Evolutionary conservation across 1,140 invertebrate species (phyloP).

Genomic region (Drosophila lini): DNA sequence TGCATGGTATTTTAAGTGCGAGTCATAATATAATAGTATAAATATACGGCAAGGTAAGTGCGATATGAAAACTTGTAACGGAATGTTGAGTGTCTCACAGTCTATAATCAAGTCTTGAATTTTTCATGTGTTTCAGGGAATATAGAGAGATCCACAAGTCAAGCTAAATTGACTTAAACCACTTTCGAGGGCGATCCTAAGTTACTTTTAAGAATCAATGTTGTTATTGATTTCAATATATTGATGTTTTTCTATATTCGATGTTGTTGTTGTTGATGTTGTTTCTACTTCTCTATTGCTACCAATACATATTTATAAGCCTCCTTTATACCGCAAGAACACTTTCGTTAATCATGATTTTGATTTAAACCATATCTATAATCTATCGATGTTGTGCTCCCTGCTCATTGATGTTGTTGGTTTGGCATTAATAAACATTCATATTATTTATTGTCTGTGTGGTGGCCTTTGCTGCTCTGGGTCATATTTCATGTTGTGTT

Average conservation of each 20-base stretch:
- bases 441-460: slow-evolving; percentile 48
- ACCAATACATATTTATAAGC: slow-evolving; percentile 44
- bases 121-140: slow-evolving; percentile 6
- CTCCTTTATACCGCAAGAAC: slow-evolving; percentile 45
- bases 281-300: slow-evolving; percentile 70
- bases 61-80: slow-evolving; percentile 8
- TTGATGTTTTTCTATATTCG: slow-evolving; percentile 77
- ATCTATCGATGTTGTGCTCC: slow-evolving; percentile 43
- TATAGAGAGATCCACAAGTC: not conserved
- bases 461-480: slow-evolving; percentile 7
- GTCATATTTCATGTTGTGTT: slow-evolving; percentile 27
- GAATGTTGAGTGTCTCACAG: slow-evolving; percentile 19
- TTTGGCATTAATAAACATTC: slow-evolving; percentile 33
- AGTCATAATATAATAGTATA: not conserved
- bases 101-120: not conserved
- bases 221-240: slow-evolving; percentile 72
- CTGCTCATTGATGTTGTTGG: slow-evolving; percentile 60
- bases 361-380: slow-evolving; percentile 17
- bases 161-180: not conserved
- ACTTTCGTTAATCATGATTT: slow-evolving; percentile 64
- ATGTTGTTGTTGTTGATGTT: slow-evolving; percentile 81
- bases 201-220: slow-evolving; percentile 59
- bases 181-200: not conserved
- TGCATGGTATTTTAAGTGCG: not conserved
- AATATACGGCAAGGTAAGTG: slow-evolving; percentile 13